Evolutionary conservation across 2,113 vertebrate genomes (phyloP).

Genomic region (Corvus cornix): DNA sequence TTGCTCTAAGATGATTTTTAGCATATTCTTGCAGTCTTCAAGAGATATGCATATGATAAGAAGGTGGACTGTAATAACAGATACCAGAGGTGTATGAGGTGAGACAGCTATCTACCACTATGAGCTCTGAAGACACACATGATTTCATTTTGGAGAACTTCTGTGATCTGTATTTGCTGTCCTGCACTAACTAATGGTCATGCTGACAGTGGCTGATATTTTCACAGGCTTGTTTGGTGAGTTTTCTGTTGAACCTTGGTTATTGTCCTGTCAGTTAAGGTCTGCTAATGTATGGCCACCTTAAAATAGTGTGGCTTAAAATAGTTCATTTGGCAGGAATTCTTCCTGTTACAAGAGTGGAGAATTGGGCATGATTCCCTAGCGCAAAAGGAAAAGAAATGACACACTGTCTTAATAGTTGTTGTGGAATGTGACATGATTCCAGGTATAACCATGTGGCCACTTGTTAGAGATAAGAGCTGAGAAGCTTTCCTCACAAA

Average conservation of each 20-base stretch:
- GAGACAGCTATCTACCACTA: neutral
- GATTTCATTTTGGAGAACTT: neutral
- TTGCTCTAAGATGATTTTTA: neutral
- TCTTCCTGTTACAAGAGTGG: neutral
- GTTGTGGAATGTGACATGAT: neutral
- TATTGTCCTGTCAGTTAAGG: neutral
- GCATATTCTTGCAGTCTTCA: neutral
- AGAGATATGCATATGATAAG: neutral
- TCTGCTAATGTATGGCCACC: neutral
- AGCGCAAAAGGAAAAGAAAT: conserved; percentile 1
- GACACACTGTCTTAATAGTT: neutral
- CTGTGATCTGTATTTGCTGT: neutral
- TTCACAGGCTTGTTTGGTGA: neutral
- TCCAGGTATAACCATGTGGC: neutral
- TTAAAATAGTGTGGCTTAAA: conserved; percentile 17
- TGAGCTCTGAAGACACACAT: neutral
- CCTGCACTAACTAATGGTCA: neutral
- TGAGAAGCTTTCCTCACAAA: neutral
- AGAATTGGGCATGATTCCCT: neutral
- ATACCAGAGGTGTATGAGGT: neutral
- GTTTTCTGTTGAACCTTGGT: neutral
- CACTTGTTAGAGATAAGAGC: neutral
- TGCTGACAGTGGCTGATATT: neutral
- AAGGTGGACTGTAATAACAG: neutral
- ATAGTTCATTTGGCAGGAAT: neutral